These are phyloP conservation scores for Natrix natrix DNA, from an alignment of 2,797 vertebrate genomes.

Conservation along the genomic window DNA sequence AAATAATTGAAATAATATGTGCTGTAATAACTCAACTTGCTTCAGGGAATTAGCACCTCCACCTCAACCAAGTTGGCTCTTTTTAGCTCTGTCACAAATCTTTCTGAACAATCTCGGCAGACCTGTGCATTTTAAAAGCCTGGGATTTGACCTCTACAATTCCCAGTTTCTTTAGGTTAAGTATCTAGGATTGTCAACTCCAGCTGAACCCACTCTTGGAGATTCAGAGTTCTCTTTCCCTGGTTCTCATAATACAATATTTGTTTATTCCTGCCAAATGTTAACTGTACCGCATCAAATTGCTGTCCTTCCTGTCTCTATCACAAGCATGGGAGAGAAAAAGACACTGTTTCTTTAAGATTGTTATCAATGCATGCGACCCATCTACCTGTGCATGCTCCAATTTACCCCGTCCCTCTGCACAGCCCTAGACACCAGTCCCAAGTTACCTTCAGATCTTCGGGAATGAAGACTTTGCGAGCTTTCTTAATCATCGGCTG, in stretches of 20 bases:
- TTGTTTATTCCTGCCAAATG: background rate
- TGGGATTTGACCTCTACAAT: background rate
- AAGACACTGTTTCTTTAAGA: background rate
- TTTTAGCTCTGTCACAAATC: background rate
- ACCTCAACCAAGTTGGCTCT: background rate
- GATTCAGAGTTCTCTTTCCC: background rate
- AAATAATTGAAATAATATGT: background rate
- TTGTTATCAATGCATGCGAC: background rate
- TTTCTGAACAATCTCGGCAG: background rate
- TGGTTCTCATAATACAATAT: background rate
- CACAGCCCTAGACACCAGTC: slow-evolving; percentile 64
- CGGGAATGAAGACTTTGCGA: slow-evolving; percentile 94
- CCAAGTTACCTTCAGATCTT: slow-evolving; percentile 94
- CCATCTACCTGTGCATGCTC: background rate
- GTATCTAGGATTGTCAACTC: background rate
- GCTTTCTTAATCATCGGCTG: slow-evolving; percentile 99
- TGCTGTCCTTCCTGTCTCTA: background rate
- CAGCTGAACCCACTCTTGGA: background rate
- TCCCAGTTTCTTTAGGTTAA: background rate
- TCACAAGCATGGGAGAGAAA: background rate
- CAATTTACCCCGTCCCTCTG: background rate
- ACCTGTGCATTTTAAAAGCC: background rate
- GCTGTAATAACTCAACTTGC: background rate
- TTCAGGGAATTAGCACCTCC: background rate
- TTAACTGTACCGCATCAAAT: background rate